phyloP scores from a whole-genome alignment of 2,888 invertebrate genomes.

The Mechanitis messenoides region DNA sequence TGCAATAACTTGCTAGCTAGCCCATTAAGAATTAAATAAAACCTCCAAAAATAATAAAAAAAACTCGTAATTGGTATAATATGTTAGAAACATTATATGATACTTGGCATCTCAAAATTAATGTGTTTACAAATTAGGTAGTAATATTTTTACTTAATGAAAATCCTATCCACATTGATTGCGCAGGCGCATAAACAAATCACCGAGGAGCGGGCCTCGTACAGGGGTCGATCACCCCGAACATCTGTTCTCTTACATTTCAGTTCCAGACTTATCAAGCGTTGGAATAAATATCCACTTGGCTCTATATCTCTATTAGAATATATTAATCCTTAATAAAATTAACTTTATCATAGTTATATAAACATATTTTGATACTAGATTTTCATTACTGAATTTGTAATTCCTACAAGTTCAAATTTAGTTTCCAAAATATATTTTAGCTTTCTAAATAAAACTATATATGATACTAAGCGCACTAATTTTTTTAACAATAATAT shows the following conservation, averaged over 20 bases:
- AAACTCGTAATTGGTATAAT: too few species aligned
- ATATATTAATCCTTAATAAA: constrained; percentile 30
- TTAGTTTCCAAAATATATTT: too few species aligned
- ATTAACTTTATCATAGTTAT: constrained; percentile 18
- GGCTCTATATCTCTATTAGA: constrained; percentile 41
- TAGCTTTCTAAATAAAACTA: too few species aligned
- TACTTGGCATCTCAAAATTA: not conserved
- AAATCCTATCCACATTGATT: constrained; percentile 39
- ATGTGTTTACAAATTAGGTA: not conserved
- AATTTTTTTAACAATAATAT: too few species aligned
- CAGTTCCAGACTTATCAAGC: constrained; percentile 58
- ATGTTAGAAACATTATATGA: too few species aligned
- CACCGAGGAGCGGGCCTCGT: constrained; percentile 44
- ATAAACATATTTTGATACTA: constrained; percentile 21
- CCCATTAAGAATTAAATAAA: too few species aligned
- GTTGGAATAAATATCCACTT: constrained; percentile 43
- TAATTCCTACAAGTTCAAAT: not conserved
- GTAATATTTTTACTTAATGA: constrained; percentile 30
- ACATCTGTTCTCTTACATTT: constrained; percentile 71
- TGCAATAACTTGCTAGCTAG: too few species aligned
- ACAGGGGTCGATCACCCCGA: constrained; percentile 60
- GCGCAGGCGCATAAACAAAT: constrained; percentile 56
- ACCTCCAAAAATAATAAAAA: too few species aligned
- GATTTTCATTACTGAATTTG: constrained; percentile 8
- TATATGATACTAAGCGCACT: too few species aligned